Base-by-base conservation (phyloP, 1,140 invertebrate genomes). In the Brevipalpus yothersi region DNA sequence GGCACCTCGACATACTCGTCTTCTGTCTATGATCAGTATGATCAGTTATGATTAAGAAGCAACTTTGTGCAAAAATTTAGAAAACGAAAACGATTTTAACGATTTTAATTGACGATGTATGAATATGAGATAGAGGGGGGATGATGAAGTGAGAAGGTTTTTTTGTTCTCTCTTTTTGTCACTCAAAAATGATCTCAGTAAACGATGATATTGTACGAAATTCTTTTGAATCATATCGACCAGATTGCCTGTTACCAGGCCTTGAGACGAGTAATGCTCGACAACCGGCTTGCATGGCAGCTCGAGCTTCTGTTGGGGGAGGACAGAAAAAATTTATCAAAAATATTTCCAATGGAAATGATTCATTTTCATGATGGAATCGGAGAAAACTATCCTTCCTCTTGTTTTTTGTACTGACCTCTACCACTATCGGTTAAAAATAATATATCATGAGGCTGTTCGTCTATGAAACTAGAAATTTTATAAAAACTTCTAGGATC, bases 391-490 rank as follows among this genome's bases (percentile, higher is more conserved):
- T 13, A 4, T 39, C 21, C 13, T 31, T 39, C 2, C 3, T 10
- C 12, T 39, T 11, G 2, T 41, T 49, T 13, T 5, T 15, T 21
- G 2, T 5, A 58, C 15, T 21, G 5, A 58, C 58, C 59, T 19
- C 55, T 58, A n/a, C 15, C 13, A 53, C 21, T 58, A 42, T 63
- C 62, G 1, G 62, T 60, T 8, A 63, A 49, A 43, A 61, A 63
- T 8, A 63, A 40, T 7, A 60, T 61, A 11, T 57, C 11, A 47
- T 12, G 8, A 12, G 17, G 9, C 41, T 41, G 13, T 12, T 47
- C 43, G 3, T 53, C 43, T 12, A 63, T 45, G 5, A 19, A 1
- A 13, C 13, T 5, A 2, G 57, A 11, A 51, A 63, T 61, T 10
- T 55, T 61, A 15, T 58, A 42, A 43, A 47, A 63, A 39, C 56